Evolutionary conservation across 2,113 vertebrate species (phyloP), one percentile per base, ranked within the genome.

Genomic region (Hemibagrus wyckioides): DNA sequence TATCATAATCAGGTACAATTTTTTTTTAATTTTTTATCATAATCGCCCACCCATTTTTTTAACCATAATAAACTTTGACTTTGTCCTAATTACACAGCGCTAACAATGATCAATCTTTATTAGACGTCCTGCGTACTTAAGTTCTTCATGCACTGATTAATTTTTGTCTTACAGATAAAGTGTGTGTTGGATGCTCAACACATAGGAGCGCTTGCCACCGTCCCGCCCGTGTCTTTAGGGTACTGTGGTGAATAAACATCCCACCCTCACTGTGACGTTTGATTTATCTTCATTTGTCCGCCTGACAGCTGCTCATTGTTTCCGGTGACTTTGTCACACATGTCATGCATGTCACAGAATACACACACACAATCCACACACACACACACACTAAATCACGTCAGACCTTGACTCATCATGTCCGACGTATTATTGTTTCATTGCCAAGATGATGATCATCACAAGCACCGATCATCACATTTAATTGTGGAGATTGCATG

Each of bases 221-320:
- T 52, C 84, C 85, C 52, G 69, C 36, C 76, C 69, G 76, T n/a
- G 82, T 85, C 88, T 86, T 83, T 79, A 50, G 76, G 84, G 84
- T 73, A 84, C 59, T 41, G 23, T 50, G 14, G 50, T 54, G 84
- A 88, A 87, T 84, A 88, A 91, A 89, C 88, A 91, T 84, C 84
- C 85, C 90, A 91, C 79, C 73, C 77, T 76, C 67, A 50, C 77
- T 17, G 59, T 67, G 81, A 82, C 56, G 79, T 85, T 71, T 88
- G 88, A 88, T 91, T 91, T 82, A 89, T 91, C 90, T 91, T 89
- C 88, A 89, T 91, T 91, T 89, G 89, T 84, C 83, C 75, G 48
- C 48, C 77, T 91, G 90, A 88, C 90, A 91, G 86, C 84, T 86
- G 88, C 84, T 84, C 84, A 88, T 90, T 86, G 76, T 84, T 89